Base-by-base conservation (phyloP, 1,140 invertebrate species). In the Neodiprion pinetum region DNA sequence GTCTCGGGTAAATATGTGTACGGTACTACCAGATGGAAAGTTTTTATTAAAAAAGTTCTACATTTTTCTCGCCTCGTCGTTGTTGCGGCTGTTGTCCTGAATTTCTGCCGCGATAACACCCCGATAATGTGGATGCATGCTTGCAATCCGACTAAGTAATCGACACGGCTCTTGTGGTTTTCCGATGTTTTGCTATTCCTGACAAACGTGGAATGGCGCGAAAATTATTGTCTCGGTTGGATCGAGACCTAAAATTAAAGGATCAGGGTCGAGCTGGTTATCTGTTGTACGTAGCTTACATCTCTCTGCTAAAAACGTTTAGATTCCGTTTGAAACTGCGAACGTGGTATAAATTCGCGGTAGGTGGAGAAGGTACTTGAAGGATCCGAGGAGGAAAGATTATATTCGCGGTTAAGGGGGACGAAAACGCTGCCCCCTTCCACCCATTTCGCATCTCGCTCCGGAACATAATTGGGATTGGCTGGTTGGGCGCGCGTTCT, bases 401-500 rank as follows among this genome's bases (percentile, higher is more conserved):
- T 40, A 40, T 40, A 61, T 12, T 61, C 53, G 53, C 28, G 28
- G 28, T 40, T 40, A 40, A 40, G 28, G 53, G 53, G 11, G 53
- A 61, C 9, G 11, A 61, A 61, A 61, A 61, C 0, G 11, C 53
- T 61, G 53, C n/a, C 11, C 28, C 28, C 28, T 40, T 12, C 53
- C 53, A 3, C 53, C 53, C n/a, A 61, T 61, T 61, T 61, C 53
- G 53, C 11, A 61, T 61, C n/a, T 61, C n/a, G 53, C 53, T 5
- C 53, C 8, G 11, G n/a, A 61, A 61, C n/a, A 61, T 61, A 61
- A 61, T 61, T 61, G 53, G 53, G 53, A 61, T 61, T 61, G 53
- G 53, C 53, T 61, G n/a, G 53, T 8, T 17, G 53, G 53, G 53
- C 53, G 53, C 28, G 28, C 28, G 28, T 40, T 40, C 28, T 40